Evolutionary conservation across 2,888 invertebrate species (phyloP).

Genomic region (Ornithoptera priamus): DNA sequence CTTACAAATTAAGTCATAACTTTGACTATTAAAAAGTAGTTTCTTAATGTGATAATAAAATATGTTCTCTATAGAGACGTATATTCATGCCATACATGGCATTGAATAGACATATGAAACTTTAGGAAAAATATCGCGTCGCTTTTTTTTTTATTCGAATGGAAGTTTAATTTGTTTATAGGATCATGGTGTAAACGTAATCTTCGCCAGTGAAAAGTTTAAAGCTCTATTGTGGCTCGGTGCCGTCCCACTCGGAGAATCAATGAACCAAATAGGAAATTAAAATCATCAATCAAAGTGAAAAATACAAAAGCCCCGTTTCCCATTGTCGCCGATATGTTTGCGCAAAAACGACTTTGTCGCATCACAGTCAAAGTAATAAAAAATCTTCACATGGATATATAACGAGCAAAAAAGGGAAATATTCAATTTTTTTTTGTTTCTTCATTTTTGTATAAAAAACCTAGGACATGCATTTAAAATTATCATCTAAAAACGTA

Average conservation of each 20-base stretch:
- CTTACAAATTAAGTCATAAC: no score
- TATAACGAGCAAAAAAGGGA: conserved; percentile 42
- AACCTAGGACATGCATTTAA: no score
- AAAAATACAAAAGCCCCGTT: conserved; percentile 77
- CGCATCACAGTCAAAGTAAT: conserved; percentile 79
- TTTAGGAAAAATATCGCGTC: neutral
- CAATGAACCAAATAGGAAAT: conserved; percentile 75
- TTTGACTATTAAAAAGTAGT: no score
- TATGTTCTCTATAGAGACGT: no score
- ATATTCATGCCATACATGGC: no score
- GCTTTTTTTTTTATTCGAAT: neutral
- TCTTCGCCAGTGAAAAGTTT: conserved; percentile 13
- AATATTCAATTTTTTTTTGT: neutral
- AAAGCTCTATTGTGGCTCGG: conserved; percentile 29
- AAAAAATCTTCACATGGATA: conserved; percentile 61
- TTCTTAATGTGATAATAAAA: no score
- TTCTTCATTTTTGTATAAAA: no score
- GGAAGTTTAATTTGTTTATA: neutral
- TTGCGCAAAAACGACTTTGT: conserved; percentile 80
- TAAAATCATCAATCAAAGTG: conserved; percentile 80
- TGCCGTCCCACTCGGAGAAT: conserved; percentile 43
- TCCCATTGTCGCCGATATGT: conserved; percentile 78
- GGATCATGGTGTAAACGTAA: conserved; percentile 8
- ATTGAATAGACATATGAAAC: neutral
- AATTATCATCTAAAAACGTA: no score